These are phyloP conservation scores for Propithecus deckenii DNA, from an alignment of 2,797 vertebrate species.

Conservation along the genomic window DNA sequence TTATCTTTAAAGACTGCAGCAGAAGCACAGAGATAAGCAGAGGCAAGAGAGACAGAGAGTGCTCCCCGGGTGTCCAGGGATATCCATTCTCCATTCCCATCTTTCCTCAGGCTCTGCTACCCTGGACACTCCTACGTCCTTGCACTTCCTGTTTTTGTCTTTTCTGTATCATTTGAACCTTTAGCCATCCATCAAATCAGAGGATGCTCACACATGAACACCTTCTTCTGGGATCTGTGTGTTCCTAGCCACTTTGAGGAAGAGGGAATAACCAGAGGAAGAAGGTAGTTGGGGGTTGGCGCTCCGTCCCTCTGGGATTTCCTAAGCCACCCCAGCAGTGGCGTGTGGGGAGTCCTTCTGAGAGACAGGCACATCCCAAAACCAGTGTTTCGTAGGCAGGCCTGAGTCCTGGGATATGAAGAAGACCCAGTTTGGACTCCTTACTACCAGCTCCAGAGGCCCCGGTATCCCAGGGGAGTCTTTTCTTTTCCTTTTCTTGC, in stretches of 20 bases:
- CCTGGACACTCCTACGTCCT: not conserved
- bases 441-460: not conserved
- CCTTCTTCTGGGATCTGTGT: not conserved
- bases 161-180: not conserved
- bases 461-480: not conserved
- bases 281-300: not conserved
- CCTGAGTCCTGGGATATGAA: not conserved
- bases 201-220: not conserved
- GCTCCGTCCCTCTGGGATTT: not conserved
- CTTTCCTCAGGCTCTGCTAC: not conserved
- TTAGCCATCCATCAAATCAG: not conserved
- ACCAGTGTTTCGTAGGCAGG: not conserved
- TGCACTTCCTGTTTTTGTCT: not conserved
- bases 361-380: not conserved
- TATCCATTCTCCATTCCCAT: not conserved
- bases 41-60: not conserved
- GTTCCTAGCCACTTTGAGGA: not conserved
- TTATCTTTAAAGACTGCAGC: not conserved
- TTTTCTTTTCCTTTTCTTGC: not conserved
- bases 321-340: too few relatives aligned
- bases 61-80: not conserved
- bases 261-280: not conserved
- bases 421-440: not conserved
- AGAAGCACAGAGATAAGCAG: not conserved
- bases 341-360: not conserved